Evolutionary conservation across 2,797 vertebrate species (phyloP), one percentile per base, ranked within the genome.

Genomic region (Phataginus tetradactyla): DNA sequence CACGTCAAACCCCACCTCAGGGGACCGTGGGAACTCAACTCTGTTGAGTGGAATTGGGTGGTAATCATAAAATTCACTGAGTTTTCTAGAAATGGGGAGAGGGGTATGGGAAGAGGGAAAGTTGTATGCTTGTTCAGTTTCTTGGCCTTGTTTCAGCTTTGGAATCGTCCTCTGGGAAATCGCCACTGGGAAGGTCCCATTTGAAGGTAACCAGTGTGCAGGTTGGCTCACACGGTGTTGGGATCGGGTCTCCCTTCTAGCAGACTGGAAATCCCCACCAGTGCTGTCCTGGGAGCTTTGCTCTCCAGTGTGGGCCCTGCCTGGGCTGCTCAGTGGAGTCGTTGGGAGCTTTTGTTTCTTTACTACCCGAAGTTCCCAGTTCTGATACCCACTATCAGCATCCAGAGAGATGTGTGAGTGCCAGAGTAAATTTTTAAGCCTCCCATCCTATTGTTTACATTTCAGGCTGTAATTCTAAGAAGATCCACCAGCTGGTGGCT

Each of bases 111-210:
- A 51, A 88, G 69, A 84, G 17, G 12, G 0, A 14, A 64, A 69
- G 9, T 29, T 12, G 49, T 64, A 51, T 3, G 4, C 14, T 96
- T 87, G 85, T 29, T 93, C 34, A 34, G 6, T 95, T 95, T 97
- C 12, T 74, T 95, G 93, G 5, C 97, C 97, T 98, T 66, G 13
- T 98, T 98, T 95, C 98, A 99, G 99, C 97, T 99, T 99, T 14
- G 99, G 99, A 32, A 98, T 99, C 7, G 99, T 99, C 79, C 97
- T 99, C 97, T 99, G 99, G 99, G 99, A 99, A 98, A 98, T 99
- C 1, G 98, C 98, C 23, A 99, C 99, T 20, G 98, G 98, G 45
- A 98, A 98, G 89, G 97, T 95, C 87, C 99, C 99, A 1, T 99
- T 99, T 98, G 96, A 99, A 98, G 99, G 99, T 99, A 78, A 98